Evolutionary conservation across 64 coral and sea anemone genomes (phyloP), one percentile per base, ranked within the genome.

Genomic region (Platygyra sinensis): DNA sequence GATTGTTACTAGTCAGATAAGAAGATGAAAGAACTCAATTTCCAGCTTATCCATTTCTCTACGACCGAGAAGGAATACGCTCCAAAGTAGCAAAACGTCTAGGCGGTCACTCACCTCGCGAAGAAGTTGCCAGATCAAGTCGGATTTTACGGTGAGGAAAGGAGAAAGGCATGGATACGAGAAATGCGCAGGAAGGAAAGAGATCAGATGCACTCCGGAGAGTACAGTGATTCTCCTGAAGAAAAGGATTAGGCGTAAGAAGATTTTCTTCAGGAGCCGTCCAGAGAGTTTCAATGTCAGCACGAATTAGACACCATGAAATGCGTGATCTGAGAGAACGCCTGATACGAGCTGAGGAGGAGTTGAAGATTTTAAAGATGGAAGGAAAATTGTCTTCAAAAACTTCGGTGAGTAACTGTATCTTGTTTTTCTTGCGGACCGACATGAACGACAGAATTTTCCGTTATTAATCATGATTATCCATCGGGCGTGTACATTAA

Each of bases 111-210:
- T 30, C 59, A 89, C 55, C 67, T 80, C 30, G 80, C 89, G 50
- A 96, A 89, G 42, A 89, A 88, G 55, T 96, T 89, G 39, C 75
- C 78, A 80, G 78, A 96, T 33, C 94, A 96, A 32, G 59, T 90
- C 8, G 90, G 92, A 72, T 89, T 89, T 50, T 85, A 83, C 31
- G 84, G 84, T 31, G 79, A 96, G 52, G 71, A 90, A 60, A 89
- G 60, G 33, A 96, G 84, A 20, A 79, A 92, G 62, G 94, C 94
- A 83, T 96, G 16, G 46, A 72, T 25, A 28, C 75, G 87, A 86
- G 90, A 93, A 14, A 57, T 90, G 52, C 74, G 75, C 8, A 72
- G 61, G 63, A 85, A 74, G 0, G 94, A 96, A 19, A 91, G 80
- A 52, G 90, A 96, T 32, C 80, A 86, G 19, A 74, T 52, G n/a